Evolutionary conservation across 2,113 vertebrate species (phyloP).

Genomic region (Uria aalge): DNA sequence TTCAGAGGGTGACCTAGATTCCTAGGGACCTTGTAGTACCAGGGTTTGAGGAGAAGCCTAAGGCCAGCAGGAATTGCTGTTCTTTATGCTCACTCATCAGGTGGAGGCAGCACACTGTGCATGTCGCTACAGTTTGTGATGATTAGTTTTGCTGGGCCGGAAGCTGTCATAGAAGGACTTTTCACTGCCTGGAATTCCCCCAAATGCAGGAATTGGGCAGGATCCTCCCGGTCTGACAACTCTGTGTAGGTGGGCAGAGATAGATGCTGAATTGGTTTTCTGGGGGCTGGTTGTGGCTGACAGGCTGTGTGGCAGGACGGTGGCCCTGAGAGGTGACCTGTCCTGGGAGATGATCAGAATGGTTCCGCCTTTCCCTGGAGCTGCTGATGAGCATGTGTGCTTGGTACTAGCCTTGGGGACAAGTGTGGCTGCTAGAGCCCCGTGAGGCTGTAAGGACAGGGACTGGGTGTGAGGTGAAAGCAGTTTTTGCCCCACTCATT

Average conservation of each 20-base stretch:
- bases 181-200: neutral
- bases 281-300: neutral
- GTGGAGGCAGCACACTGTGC: neutral
- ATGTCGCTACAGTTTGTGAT: neutral
- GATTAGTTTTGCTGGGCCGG: neutral
- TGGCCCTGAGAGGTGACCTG: neutral
- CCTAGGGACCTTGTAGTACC: neutral
- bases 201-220: neutral
- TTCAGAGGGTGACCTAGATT: neutral
- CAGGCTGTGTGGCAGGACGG: neutral
- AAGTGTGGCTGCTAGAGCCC: rapidly evolving
- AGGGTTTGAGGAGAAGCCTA: neutral
- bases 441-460: neutral
- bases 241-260: neutral
- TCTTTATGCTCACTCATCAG: neutral
- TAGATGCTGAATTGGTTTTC: neutral
- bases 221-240: neutral
- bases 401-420: neutral
- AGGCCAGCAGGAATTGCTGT: neutral
- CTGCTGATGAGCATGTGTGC: neutral
- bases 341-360: neutral
- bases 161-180: neutral
- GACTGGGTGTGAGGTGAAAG: neutral
- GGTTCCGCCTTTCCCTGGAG: neutral
- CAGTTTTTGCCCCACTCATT: neutral